Evolutionary conservation across 1,140 invertebrate species (phyloP), one percentile per base, ranked within the genome.

Genomic region (Hylyphantes graminicola): DNA sequence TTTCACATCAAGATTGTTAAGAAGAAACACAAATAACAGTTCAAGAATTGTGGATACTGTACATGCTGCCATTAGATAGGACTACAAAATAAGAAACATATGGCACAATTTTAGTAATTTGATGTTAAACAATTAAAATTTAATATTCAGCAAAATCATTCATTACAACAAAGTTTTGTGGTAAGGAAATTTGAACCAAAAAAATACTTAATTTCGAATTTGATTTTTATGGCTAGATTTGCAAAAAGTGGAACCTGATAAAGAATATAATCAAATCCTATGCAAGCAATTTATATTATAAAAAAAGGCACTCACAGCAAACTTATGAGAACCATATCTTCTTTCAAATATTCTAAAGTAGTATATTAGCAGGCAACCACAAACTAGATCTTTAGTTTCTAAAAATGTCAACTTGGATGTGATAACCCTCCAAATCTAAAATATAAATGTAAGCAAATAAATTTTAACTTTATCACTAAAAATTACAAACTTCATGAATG

Each of bases 341-440:
- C 92, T 87, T 88, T 92, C 92, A 89, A 92, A 92, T 74, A 92
- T 90, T 86, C 92, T 89, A 87, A 92, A 92, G 86, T 92, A 92
- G 88, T 92, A 92, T 75, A 92, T 90, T 12, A 92, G 88, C 59
- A 92, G 87, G 35, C 89, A 89, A 53, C 91, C 91, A 87, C 91
- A 90, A 15, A 92, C 87, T 61, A 92, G 80, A 87, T 92, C 91
- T 87, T 92, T 92, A 4, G 91, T 89, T 85, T 92, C 91, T 19
- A 92, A 87, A 87, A 92, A 92, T 9, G 90, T 90, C 51, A 91
- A 72, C 76, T 90, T 90, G 61, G 91, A 89, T 64, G 90, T 89
- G 35, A 91, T 86, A 64, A 92, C 86, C 87, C 90, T 87, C 90
- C 90, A 92, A 63, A 92, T 87, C 90, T 92, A 88, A 57, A 88